A percentile compares a stretch with the other conserved stretches of the same genome.
Evolutionary conservation across 2,888 invertebrate genomes (phyloP).

Genomic region (Nymphalis c-album): DNA sequence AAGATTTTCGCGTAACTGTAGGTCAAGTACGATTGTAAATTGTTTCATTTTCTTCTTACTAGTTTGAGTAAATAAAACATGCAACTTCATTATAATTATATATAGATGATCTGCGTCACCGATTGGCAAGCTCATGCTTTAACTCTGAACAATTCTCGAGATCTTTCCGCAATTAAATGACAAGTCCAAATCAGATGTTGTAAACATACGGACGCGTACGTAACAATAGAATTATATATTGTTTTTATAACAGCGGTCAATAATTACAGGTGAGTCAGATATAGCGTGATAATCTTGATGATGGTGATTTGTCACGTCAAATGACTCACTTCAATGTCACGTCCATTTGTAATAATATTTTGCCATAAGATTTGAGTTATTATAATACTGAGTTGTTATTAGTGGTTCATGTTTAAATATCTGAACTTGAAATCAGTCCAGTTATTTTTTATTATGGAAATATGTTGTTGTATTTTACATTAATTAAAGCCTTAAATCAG

Average conservation of each 20-base stretch:
- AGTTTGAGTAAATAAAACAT: too few species aligned
- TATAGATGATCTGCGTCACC: background rate
- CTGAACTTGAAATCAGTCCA: too few species aligned
- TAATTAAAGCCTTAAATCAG: too few species aligned
- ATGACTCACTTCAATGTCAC: constrained; percentile 37
- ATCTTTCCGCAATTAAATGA: constrained; percentile 35
- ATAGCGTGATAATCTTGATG: constrained; percentile 39
- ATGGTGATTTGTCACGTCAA: constrained; percentile 43
- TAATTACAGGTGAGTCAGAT: constrained; percentile 46
- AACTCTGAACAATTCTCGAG: background rate
- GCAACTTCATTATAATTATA: too few species aligned
- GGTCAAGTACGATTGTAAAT: too few species aligned
- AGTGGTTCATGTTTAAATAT: background rate
- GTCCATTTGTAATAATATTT: constrained; percentile 1
- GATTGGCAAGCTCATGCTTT: background rate
- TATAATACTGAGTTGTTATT: background rate
- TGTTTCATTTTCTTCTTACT: too few species aligned
- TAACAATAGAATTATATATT: constrained; percentile 42
- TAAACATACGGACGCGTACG: constrained; percentile 32
- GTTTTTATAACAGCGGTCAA: constrained; percentile 36
- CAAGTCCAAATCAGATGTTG: constrained; percentile 37
- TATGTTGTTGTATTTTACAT: too few species aligned
- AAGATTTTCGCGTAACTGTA: too few species aligned
- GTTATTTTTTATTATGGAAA: too few species aligned
- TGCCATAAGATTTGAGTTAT: background rate